Conservation (phyloP, 2,888 invertebrate genomes). For the Drosophila imparisetae region DNA sequence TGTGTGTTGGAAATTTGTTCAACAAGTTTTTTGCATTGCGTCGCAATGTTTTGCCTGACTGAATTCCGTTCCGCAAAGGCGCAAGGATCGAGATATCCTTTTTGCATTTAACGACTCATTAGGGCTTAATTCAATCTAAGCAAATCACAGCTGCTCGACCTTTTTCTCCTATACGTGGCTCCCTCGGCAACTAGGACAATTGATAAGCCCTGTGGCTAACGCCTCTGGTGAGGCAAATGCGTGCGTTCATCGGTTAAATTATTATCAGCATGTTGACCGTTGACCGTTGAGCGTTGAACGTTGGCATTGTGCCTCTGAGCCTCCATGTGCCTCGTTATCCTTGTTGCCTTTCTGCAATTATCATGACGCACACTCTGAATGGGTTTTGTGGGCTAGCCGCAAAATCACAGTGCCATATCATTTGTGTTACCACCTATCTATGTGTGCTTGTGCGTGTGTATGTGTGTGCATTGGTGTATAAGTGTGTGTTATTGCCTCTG, state of each 20-base stretch:
- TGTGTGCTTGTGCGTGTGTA: slow-evolving; percentile 2
- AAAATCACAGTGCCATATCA: slow-evolving; percentile 64
- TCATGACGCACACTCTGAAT: slow-evolving; percentile 64
- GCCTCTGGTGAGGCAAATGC: slow-evolving; percentile 28
- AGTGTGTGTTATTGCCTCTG: slow-evolving; percentile 54
- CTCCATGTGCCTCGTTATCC: slow-evolving; percentile 17
- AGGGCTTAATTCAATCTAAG: slow-evolving; percentile 65
- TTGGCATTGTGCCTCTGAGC: slow-evolving; percentile 37
- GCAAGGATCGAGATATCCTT: slow-evolving; percentile 2
- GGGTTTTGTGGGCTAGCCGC: slow-evolving; percentile 52
- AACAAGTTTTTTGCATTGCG: slow-evolving; percentile 66
- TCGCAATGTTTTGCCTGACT: slow-evolving; percentile 15
- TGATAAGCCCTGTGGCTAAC: slow-evolving; percentile 50
- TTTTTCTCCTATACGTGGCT: background rate
- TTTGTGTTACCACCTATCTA: slow-evolving; percentile 30
- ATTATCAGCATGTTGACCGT: slow-evolving; percentile 74
- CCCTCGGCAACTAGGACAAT: slow-evolving; percentile 33
- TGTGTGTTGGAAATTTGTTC: slow-evolving; percentile 40
- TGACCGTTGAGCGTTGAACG: slow-evolving; percentile 43
- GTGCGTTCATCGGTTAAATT: slow-evolving; percentile 68
- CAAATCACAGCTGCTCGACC: slow-evolving; percentile 43
- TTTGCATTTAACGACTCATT: slow-evolving; percentile 70
- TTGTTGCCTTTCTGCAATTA: slow-evolving; percentile 70
- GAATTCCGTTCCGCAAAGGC: background rate
- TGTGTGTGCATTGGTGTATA: slow-evolving; percentile 6